These are phyloP conservation scores for Sarotherodon lohbergeri DNA, from an alignment of 2,113 vertebrate species.

Conservation along the genomic window DNA sequence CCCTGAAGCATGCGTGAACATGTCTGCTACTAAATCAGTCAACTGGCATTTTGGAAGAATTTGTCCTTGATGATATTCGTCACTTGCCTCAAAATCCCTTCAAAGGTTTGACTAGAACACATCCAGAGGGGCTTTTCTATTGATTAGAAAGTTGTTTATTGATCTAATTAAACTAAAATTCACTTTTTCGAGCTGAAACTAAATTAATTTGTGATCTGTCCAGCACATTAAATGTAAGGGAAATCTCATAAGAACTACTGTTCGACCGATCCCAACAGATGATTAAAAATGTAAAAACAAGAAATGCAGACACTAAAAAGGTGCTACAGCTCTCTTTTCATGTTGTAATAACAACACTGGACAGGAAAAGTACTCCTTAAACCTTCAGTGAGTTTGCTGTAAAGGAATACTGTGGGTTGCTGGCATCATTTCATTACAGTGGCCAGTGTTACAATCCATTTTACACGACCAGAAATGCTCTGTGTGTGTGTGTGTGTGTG, in stretches of 20 bases:
- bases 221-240: neutral
- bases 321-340: neutral
- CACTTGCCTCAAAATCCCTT: conserved; percentile 39
- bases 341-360: neutral
- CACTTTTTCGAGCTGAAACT: neutral
- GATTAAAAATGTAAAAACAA: neutral
- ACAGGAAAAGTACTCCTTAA: conserved; percentile 4
- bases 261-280: neutral
- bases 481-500: conserved; percentile 4
- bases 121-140: conserved; percentile 29
- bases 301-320: neutral
- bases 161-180: neutral
- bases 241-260: neutral
- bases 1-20: conserved; percentile 37
- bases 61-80: conserved; percentile 34
- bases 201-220: neutral
- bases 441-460: conserved; percentile 67
- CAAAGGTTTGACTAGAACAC: conserved; percentile 35
- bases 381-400: conserved; percentile 25
- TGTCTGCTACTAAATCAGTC: conserved; percentile 49
- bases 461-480: conserved; percentile 56
- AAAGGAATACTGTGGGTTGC: conserved; percentile 49
- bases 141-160: conserved; percentile 12
- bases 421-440: conserved; percentile 65
- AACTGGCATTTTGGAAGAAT: conserved; percentile 29